Evolutionary conservation across 2,113 vertebrate species (phyloP).

Genomic region (Numenius arquata): DNA sequence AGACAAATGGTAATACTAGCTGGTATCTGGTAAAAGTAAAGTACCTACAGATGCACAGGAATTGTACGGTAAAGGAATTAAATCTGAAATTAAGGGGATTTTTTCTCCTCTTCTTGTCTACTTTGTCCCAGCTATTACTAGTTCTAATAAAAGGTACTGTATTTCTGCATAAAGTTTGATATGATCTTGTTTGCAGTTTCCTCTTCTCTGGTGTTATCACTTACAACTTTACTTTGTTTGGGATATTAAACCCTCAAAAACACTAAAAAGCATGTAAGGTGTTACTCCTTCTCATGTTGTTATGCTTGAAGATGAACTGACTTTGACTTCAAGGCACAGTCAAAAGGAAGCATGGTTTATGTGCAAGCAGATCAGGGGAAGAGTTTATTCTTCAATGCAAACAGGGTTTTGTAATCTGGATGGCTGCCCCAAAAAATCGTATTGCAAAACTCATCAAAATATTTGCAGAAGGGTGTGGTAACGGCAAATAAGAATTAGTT

Average conservation of each 20-base stretch:
- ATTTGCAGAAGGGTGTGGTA: not conserved
- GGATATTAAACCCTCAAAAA: not conserved
- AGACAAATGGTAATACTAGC: not conserved
- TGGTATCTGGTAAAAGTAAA: not conserved
- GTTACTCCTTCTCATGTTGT: not conserved
- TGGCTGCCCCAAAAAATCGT: not conserved
- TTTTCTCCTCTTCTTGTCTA: not conserved
- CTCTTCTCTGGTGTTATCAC: not conserved
- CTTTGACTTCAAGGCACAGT: not conserved
- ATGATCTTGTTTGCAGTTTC: not conserved
- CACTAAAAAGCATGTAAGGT: not conserved
- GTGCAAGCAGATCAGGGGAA: too few species aligned
- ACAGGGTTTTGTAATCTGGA: not conserved
- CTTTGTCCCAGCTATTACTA: not conserved
- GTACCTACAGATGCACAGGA: not conserved
- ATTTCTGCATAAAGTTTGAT: not conserved
- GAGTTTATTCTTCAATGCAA: not conserved
- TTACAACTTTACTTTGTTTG: not conserved
- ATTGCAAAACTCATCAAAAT: not conserved
- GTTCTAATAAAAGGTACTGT: not conserved
- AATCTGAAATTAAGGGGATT: not conserved
- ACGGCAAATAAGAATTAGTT: not conserved
- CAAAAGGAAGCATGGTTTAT: not conserved
- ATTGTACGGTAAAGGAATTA: not conserved
- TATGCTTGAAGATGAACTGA: not conserved